Evolutionary conservation across 1,140 invertebrate genomes (phyloP).

Genomic region (Bombus sylvicola): DNA sequence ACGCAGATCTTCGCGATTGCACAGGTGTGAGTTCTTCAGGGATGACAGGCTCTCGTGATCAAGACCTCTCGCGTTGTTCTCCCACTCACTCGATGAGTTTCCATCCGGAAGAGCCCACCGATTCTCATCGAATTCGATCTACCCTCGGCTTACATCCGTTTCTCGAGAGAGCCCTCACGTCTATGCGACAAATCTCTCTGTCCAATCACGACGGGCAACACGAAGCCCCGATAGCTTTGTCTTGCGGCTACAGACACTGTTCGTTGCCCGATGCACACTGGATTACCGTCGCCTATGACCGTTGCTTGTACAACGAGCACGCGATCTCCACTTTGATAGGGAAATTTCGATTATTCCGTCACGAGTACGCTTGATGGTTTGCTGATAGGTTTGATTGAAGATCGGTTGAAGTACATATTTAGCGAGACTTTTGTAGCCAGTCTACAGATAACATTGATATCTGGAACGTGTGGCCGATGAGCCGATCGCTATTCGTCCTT

Average conservation of each 20-base stretch:
- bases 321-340: background rate
- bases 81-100: background rate
- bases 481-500: background rate
- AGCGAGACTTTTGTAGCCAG: background rate
- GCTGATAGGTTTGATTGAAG: too few species aligned
- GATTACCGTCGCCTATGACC: slow-evolving; percentile 29
- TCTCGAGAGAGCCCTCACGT: background rate
- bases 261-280: slow-evolving; percentile 21
- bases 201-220: slow-evolving; percentile 61
- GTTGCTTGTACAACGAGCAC: too few species aligned
- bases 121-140: slow-evolving; percentile 34
- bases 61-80: background rate
- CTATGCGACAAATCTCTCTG: slow-evolving; percentile 60
- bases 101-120: background rate
- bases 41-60: background rate
- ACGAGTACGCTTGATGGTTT: background rate
- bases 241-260: slow-evolving; percentile 30
- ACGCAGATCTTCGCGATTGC: background rate
- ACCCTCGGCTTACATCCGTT: background rate
- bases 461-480: background rate
- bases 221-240: slow-evolving; percentile 21
- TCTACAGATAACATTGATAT: background rate
- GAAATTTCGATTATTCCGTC: background rate
- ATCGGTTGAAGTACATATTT: background rate
- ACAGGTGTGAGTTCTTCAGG: background rate